A percentile compares a stretch with the other conserved stretches of the same genome.
phyloP scores from a whole-genome alignment of 2,888 invertebrate species.

The Thymelicus acteon region DNA sequence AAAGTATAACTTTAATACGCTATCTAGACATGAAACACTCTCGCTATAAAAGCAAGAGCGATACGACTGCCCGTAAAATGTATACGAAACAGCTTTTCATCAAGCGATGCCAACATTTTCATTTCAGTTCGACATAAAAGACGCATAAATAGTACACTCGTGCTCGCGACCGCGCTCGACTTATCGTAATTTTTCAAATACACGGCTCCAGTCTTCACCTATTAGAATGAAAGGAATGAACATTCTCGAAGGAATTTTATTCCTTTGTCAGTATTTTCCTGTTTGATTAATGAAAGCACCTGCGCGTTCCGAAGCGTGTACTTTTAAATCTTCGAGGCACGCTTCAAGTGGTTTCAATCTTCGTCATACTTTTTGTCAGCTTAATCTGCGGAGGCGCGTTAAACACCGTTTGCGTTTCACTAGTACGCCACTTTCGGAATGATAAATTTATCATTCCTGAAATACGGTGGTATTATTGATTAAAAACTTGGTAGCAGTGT shows the following conservation, averaged over 20 bases:
- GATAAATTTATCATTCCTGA: not conserved
- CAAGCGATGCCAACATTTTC: slow-evolving; percentile 31
- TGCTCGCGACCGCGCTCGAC: slow-evolving; percentile 18
- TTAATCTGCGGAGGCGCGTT: slow-evolving; percentile 25
- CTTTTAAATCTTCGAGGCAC: slow-evolving; percentile 31
- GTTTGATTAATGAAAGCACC: slow-evolving; percentile 35
- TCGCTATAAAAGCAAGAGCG: slow-evolving; percentile 21
- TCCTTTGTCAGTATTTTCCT: slow-evolving; percentile 24
- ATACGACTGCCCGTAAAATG: slow-evolving; percentile 29
- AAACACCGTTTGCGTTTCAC: not conserved
- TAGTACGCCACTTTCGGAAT: not conserved
- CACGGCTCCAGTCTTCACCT: slow-evolving; percentile 12
- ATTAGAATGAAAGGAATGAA: slow-evolving; percentile 9
- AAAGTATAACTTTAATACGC: slow-evolving; percentile 26
- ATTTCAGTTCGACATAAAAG: slow-evolving; percentile 33
- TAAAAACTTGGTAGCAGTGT: too few relatives aligned
- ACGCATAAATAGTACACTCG: slow-evolving; percentile 21
- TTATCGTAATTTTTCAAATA: slow-evolving; percentile 31
- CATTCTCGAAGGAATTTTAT: slow-evolving; percentile 16
- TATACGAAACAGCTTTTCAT: slow-evolving; percentile 34
- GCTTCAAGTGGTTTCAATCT: slow-evolving; percentile 28
- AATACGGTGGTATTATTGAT: not conserved
- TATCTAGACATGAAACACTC: slow-evolving; percentile 20
- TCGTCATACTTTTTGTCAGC: slow-evolving; percentile 32
- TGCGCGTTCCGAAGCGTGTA: slow-evolving; percentile 22